Conservation (phyloP, 2,113 vertebrate species). For the Centropus bengalensis region DNA sequence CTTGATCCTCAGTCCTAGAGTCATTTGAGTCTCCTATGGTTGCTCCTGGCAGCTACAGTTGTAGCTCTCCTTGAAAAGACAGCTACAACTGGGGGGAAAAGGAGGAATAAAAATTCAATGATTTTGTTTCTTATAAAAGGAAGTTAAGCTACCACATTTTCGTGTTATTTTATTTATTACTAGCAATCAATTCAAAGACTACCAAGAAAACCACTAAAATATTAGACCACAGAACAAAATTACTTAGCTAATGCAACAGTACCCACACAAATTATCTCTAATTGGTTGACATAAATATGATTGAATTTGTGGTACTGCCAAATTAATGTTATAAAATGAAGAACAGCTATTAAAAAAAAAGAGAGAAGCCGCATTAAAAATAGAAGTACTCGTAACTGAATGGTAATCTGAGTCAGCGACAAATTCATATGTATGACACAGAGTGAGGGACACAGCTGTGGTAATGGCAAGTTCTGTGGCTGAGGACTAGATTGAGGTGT, state of each 20-base stretch:
- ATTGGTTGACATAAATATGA: not conserved
- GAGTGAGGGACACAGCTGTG: too few relatives aligned
- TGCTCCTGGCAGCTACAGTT: too few relatives aligned
- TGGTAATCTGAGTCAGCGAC: not conserved
- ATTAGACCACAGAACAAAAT: constrained; percentile 22
- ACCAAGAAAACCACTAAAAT: not conserved
- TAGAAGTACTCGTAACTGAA: not conserved
- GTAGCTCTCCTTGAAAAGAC: not conserved
- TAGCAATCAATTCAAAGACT: not conserved
- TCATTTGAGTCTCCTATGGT: too few relatives aligned
- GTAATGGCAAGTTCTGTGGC: too few relatives aligned
- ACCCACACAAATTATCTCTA: not conserved
- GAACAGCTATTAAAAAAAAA: not conserved
- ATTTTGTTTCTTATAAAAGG: not conserved
- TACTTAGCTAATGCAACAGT: not conserved
- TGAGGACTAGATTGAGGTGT: too few relatives aligned
- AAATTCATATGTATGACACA: not conserved
- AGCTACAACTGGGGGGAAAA: not conserved
- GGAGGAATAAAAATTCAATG: not conserved
- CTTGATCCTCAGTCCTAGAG: too few relatives aligned
- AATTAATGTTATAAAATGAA: not conserved
- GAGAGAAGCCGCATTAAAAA: not conserved
- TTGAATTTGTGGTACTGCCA: not conserved
- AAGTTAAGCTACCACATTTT: not conserved
- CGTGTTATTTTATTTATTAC: not conserved